Evolutionary conservation across 1,140 invertebrate species (phyloP).

Genomic region (Melitaea cinxia): DNA sequence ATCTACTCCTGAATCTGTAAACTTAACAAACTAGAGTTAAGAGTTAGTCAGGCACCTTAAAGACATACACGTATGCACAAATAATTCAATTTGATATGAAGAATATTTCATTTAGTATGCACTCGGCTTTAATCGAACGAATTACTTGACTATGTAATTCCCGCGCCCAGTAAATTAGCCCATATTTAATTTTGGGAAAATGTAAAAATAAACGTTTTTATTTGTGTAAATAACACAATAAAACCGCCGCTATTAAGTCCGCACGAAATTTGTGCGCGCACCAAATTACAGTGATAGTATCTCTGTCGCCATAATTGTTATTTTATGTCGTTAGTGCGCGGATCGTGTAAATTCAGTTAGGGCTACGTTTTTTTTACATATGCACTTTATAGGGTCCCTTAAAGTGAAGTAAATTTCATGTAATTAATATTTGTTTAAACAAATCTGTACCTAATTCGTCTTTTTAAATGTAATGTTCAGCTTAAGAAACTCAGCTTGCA

Average conservation of each 20-base stretch:
- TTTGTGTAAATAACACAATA: slow-evolving; percentile 82
- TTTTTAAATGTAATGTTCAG: too few species aligned
- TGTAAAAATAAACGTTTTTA: slow-evolving; percentile 81
- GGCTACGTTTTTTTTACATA: slow-evolving; percentile 31
- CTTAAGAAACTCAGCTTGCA: too few species aligned
- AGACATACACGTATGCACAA: neutral
- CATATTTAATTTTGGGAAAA: slow-evolving; percentile 81
- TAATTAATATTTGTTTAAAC: too few species aligned
- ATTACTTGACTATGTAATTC: slow-evolving; percentile 63
- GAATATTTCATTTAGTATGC: neutral
- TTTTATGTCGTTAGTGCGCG: slow-evolving; percentile 72
- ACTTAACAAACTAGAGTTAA: too few species aligned
- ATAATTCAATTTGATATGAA: neutral
- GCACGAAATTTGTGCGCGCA: slow-evolving; percentile 67
- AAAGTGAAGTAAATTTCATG: too few species aligned
- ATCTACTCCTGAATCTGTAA: too few species aligned
- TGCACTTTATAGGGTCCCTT: slow-evolving; percentile 17
- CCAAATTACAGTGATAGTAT: slow-evolving; percentile 76
- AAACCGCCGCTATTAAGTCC: slow-evolving; percentile 66
- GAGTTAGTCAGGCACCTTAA: neutral
- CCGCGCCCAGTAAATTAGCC: slow-evolving; percentile 64
- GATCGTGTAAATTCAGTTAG: slow-evolving; percentile 79
- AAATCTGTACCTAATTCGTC: too few species aligned
- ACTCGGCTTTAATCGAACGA: slow-evolving; percentile 34
- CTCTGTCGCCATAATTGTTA: slow-evolving; percentile 76